Evolutionary conservation across 2,888 invertebrate genomes (phyloP).

Genomic region (Oasisia sp.): DNA sequence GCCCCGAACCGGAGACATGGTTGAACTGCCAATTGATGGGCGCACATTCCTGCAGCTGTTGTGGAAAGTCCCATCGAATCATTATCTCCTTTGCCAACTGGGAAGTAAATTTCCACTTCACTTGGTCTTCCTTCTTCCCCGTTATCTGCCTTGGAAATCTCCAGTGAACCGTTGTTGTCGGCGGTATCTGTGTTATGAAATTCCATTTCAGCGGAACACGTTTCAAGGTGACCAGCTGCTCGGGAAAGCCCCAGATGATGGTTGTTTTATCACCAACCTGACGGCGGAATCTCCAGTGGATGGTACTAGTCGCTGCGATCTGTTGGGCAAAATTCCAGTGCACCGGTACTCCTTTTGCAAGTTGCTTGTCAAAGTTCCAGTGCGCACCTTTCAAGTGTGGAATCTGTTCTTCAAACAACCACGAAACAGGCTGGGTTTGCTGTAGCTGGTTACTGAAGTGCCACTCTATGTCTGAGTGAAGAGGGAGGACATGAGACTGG

Average conservation of each 20-base stretch:
- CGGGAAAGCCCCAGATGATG: not conserved
- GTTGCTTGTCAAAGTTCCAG: constrained; percentile 4
- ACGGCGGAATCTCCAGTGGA: not conserved
- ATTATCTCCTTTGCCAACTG: not conserved
- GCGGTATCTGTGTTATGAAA: not conserved
- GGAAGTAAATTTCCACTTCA: not conserved
- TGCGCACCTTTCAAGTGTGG: constrained; percentile 7
- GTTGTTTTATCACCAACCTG: not conserved
- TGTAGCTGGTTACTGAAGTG: not conserved
- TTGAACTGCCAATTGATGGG: not conserved
- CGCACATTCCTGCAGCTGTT: not conserved
- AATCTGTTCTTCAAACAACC: not conserved
- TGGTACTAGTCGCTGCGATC: not conserved
- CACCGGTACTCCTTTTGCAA: not conserved
- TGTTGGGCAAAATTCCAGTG: not conserved
- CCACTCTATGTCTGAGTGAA: not conserved
- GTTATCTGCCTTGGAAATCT: not conserved
- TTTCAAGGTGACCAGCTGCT: not conserved
- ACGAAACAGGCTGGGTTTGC: not conserved
- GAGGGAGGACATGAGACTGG: not conserved
- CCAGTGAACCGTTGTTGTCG: not conserved
- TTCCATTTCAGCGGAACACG: not conserved
- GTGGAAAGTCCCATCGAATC: not conserved
- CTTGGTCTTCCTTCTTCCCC: not conserved
- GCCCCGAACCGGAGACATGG: not conserved